Conservation (phyloP, 2,113 vertebrate genomes). For the Tricholaema leucomelas region DNA sequence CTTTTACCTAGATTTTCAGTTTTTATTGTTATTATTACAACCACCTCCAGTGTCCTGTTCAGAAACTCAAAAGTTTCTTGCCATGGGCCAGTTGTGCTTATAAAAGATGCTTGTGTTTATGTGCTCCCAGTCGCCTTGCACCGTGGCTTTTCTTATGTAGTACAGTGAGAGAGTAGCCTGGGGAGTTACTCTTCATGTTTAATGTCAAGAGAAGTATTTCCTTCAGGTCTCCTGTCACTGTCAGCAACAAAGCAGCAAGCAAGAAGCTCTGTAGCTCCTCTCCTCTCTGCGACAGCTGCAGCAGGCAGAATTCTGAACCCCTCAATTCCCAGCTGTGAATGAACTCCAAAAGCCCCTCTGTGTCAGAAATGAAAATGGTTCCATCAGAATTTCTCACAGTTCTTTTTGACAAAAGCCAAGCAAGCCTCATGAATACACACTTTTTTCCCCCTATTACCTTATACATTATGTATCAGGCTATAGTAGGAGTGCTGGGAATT, state of each 20-base stretch:
- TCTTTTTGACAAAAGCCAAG: constrained; percentile 84
- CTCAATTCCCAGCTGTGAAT: constrained; percentile 78
- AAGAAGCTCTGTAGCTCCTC: constrained; percentile 54
- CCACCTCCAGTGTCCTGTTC: background rate
- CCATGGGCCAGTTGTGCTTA: background rate
- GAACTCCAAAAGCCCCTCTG: constrained; percentile 77
- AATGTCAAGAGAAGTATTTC: constrained; percentile 27
- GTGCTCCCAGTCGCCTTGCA: background rate
- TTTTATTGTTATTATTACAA: background rate
- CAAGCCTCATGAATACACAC: constrained; percentile 82
- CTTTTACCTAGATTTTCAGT: background rate
- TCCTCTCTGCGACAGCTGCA: constrained; percentile 65
- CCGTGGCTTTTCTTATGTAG: background rate
- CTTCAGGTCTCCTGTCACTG: constrained; percentile 53
- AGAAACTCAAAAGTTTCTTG: background rate
- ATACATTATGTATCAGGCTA: constrained; percentile 81
- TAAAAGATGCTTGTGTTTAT: background rate
- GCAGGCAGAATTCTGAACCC: constrained; percentile 69
- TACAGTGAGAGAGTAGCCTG: constrained; percentile 27
- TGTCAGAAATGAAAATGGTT: constrained; percentile 83
- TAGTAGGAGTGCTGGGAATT: constrained; percentile 76
- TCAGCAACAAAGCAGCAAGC: constrained; percentile 69
- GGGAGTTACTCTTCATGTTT: constrained; percentile 64
- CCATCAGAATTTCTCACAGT: constrained; percentile 83
- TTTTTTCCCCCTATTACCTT: constrained; percentile 45